These are phyloP conservation scores for Merops nubicus DNA, from an alignment of 2,113 vertebrate genomes.

Conservation along the genomic window DNA sequence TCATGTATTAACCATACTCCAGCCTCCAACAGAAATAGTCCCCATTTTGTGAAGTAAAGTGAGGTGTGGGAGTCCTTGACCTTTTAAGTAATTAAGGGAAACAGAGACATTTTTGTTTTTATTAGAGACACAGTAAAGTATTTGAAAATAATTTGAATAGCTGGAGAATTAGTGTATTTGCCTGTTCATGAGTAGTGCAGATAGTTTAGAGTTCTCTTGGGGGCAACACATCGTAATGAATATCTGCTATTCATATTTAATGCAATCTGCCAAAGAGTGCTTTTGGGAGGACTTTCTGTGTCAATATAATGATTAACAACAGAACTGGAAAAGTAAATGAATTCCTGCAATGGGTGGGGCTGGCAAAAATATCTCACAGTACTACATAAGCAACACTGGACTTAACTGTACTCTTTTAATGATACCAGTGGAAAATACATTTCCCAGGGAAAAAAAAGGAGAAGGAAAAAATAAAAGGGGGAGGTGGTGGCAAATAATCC, in stretches of 20 bases:
- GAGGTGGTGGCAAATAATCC: not conserved
- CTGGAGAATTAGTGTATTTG: conserved; percentile 65
- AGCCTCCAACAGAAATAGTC: conserved; percentile 37
- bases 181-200: conserved; percentile 56
- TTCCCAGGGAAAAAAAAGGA: not conserved
- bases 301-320: conserved; percentile 69
- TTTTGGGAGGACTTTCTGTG: conserved; percentile 70
- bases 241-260: conserved; percentile 72
- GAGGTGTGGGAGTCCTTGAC: conserved; percentile 66
- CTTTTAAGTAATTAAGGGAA: conserved; percentile 67
- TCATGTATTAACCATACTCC: conserved; percentile 42
- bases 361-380: conserved; percentile 54
- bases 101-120: conserved; percentile 68
- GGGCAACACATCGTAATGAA: conserved; percentile 68
- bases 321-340: conserved; percentile 68
- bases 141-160: conserved; percentile 71
- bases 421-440: conserved; percentile 16
- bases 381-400: conserved; percentile 29
- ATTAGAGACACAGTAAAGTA: conserved; percentile 66
- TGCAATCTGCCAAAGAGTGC: conserved; percentile 68
- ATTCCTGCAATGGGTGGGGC: conserved; percentile 58
- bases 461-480: not conserved
- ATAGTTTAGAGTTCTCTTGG: conserved; percentile 65
- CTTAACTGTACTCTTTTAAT: conserved; percentile 17
- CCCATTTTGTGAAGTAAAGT: conserved; percentile 20